Percentiles rank a stretch among this genome's conserved stretches.
These are phyloP conservation scores for Haliclona indistincta DNA, from an alignment of 37 sponge, comb jelly and placozoan genomes.

Conservation along the genomic window DNA sequence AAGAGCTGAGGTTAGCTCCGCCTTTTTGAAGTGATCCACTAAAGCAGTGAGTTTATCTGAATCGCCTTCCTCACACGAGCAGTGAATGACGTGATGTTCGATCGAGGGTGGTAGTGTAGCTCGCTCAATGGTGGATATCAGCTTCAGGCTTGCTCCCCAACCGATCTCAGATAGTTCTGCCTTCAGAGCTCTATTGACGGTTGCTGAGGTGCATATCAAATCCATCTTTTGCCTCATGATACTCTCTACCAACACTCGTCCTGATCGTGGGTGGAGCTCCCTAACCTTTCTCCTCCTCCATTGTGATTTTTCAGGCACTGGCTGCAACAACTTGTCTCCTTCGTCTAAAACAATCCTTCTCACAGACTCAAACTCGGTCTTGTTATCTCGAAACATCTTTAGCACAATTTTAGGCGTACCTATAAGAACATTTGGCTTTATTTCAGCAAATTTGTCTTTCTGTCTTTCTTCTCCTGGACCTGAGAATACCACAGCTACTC, in stretches of 20 bases:
- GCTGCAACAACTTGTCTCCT: slow-evolving; percentile 48
- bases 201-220: slow-evolving; percentile 62
- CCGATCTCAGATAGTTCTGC: slow-evolving; percentile 45
- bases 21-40: slow-evolving; percentile 11
- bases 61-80: not conserved
- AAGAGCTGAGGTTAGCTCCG: slow-evolving; percentile 35
- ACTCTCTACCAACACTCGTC: slow-evolving; percentile 9
- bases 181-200: slow-evolving; percentile 18
- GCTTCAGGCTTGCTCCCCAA: slow-evolving; percentile 21
- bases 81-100: slow-evolving; percentile 21
- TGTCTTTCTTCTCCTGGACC: not conserved
- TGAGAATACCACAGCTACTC: slow-evolving; percentile 1
- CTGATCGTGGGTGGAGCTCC: slow-evolving; percentile 44
- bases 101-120: slow-evolving; percentile 20
- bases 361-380: slow-evolving; percentile 6
- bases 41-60: slow-evolving; percentile 30
- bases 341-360: slow-evolving; percentile 63
- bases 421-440: slow-evolving; percentile 44
- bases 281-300: slow-evolving; percentile 13
- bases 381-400: slow-evolving; percentile 6
- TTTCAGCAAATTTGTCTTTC: not conserved
- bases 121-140: not conserved
- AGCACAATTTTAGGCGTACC: slow-evolving; percentile 56
- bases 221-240: slow-evolving; percentile 14
- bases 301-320: not conserved